Evolutionary conservation across 2,797 vertebrate species (phyloP), one percentile per base, ranked within the genome.

Genomic region (Emys orbicularis): DNA sequence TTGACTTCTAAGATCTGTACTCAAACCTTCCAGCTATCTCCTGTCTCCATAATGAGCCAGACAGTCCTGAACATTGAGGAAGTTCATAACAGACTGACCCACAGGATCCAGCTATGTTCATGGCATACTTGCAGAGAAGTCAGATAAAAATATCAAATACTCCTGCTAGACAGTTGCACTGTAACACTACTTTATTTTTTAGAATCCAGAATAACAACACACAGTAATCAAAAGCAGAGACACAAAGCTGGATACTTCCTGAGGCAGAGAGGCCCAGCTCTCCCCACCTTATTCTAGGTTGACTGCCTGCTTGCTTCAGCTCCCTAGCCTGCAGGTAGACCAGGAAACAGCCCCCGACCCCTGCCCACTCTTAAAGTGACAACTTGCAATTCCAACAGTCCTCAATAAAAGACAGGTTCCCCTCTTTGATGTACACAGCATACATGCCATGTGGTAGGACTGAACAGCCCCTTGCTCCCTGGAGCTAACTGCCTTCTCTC

Each of bases 21-120:
- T 34, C 90, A 83, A 94, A n/a, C 52, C 74, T 13, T 44, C 5
- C 1, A 57, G 29, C 0, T 0, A 29, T 53, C 76, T 79, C 34
- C 44, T 90, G 93, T 89, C 72, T 79, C 37, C 91, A 27, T 47
- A 86, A 86, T 61, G 4, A 50, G 50, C 81, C 90, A 89, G 91
- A 79, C 13, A 19, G 47, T 81, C 56, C 57, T 0, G 0, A 77
- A 79, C 76, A 65, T 50, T 0, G 1, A 93, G 61, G 57, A 90
- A 94, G 74, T 82, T 90, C 90, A 89, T 72, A 89, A 19, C 65
- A 68, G 18, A 37, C 65, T 10, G 31, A 68, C n/a, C 18, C 9
- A 34, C 9, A 19, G n/a, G n/a, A 34, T n/a, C 65, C n/a, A 68
- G 65, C 34, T 37, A 37, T 21, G 9, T 68, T 68, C 65, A n/a